Conservation (phyloP, 2,888 invertebrate genomes). For the Danaus chrysippus region DNA sequence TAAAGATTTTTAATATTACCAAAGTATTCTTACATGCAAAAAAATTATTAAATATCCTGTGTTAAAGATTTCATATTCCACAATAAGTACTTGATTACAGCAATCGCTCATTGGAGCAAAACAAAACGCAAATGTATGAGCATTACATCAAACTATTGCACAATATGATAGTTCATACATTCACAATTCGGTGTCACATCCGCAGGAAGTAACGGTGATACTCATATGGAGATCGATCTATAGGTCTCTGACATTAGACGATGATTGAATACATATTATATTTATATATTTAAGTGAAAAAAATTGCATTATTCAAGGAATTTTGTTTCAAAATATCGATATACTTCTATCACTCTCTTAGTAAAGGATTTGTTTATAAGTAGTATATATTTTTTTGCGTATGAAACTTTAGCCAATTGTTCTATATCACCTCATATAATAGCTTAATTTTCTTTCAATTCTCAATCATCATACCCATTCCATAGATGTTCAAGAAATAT, state of each 20-base stretch:
- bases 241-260: constrained; percentile 24
- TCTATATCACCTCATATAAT: too few relatives aligned
- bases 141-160: constrained; percentile 12
- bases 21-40: constrained; percentile 11
- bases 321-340: too few relatives aligned
- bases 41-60: neutral
- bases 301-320: too few relatives aligned
- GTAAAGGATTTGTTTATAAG: too few relatives aligned
- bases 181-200: constrained; percentile 37
- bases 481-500: too few relatives aligned
- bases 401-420: too few relatives aligned
- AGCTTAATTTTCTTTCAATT: too few relatives aligned
- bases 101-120: neutral
- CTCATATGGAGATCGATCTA: constrained; percentile 30
- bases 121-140: constrained; percentile 5
- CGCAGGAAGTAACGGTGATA: constrained; percentile 66
- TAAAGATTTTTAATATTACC: constrained; percentile 12
- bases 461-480: too few relatives aligned
- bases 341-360: too few relatives aligned
- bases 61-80: neutral
- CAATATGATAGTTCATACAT: constrained; percentile 28
- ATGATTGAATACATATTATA: constrained; percentile 9
- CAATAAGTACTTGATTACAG: neutral
- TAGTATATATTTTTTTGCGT: too few relatives aligned
- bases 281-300: neutral